A percentile compares a stretch with the other conserved stretches of the same genome.
Conservation (phyloP, 1,140 invertebrate genomes). For the Trissolcus basalis region DNA sequence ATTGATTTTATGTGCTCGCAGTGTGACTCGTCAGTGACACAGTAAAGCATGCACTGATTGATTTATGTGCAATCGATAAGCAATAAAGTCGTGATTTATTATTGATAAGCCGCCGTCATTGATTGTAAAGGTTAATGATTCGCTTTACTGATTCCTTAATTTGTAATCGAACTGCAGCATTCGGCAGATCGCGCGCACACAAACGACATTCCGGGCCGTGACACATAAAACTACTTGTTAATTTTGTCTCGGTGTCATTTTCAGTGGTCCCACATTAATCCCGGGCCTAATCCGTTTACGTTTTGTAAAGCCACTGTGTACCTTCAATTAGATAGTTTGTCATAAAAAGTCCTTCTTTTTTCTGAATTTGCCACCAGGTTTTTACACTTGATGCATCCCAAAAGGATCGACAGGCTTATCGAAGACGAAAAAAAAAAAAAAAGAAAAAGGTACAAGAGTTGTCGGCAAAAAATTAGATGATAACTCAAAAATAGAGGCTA, state of each 20-base stretch:
- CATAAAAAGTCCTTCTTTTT: conserved; percentile 33
- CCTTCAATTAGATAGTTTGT: conserved; percentile 31
- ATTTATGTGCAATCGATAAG: conserved; percentile 18
- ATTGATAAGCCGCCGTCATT: no score
- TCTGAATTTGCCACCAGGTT: conserved; percentile 33
- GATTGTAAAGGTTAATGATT: conserved; percentile 27
- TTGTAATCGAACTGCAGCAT: conserved; percentile 6
- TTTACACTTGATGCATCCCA: conserved; percentile 21
- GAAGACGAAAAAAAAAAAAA: conserved; percentile 12
- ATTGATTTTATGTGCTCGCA: conserved; percentile 1
- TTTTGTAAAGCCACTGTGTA: conserved; percentile 39
- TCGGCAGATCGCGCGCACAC: conserved; percentile 17
- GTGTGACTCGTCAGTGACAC: not conserved
- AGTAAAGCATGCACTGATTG: conserved; percentile 6
- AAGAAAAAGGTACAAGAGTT: no score
- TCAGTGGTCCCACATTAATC: not conserved
- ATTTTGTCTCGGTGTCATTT: no score
- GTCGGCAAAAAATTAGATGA: conserved; percentile 2
- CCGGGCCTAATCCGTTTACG: conserved; percentile 31
- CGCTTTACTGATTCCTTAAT: conserved; percentile 23
- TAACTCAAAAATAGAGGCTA: no score
- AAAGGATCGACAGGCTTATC: conserved; percentile 19
- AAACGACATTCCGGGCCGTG: no score
- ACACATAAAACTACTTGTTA: no score
- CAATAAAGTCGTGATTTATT: conserved; percentile 10